Conservation (phyloP, 2,113 vertebrate genomes). For the Leptodactylus fuscus region DNA sequence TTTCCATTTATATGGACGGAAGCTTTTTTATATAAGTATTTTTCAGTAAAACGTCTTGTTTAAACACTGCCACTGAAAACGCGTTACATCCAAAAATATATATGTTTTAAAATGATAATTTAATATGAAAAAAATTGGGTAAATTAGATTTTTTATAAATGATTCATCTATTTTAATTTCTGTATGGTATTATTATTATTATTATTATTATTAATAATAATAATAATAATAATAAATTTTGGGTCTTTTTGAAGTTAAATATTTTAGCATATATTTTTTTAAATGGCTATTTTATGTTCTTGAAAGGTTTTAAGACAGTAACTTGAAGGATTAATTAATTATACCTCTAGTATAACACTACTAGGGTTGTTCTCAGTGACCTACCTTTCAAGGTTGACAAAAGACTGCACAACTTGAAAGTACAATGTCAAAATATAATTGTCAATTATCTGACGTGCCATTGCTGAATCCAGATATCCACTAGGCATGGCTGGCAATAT, state of each 20-base stretch:
- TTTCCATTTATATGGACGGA: too few species aligned
- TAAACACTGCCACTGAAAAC: too few species aligned
- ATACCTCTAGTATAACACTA: background rate
- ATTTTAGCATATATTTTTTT: too few species aligned
- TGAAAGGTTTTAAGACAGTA: background rate
- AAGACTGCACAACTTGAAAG: slow-evolving; percentile 27
- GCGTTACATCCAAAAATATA: too few species aligned
- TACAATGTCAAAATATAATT: slow-evolving; percentile 47
- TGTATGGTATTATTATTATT: background rate
- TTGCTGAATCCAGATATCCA: slow-evolving; percentile 35
- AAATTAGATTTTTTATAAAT: too few species aligned
- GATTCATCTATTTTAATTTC: too few species aligned
- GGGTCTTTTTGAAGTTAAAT: too few species aligned
- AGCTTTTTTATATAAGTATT: too few species aligned
- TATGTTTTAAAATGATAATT: too few species aligned
- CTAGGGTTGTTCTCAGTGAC: background rate
- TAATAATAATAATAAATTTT: too few species aligned
- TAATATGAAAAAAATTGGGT: too few species aligned
- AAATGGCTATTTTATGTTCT: background rate
- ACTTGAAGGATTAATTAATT: slow-evolving; percentile 3
- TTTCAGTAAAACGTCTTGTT: too few species aligned
- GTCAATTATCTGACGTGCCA: slow-evolving; percentile 42
- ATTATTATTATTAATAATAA: background rate
- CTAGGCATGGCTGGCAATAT: slow-evolving; percentile 37
- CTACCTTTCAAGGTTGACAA: slow-evolving; percentile 20